Conservation (phyloP, 2,888 invertebrate genomes). For the Tachina fera region DNA sequence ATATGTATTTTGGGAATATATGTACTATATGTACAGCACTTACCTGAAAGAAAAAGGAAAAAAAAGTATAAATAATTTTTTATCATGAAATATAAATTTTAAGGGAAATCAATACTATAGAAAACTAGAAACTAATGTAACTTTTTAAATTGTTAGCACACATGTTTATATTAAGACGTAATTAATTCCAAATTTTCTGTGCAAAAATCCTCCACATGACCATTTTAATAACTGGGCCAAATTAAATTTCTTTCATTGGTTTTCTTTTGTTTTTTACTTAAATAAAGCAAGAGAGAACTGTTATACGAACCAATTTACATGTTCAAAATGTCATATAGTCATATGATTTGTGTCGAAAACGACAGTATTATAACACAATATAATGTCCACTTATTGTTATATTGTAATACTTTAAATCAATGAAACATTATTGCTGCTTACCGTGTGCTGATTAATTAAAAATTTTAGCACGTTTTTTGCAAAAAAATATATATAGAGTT, state of each 20-base stretch:
- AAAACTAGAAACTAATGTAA: too few relatives aligned
- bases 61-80: too few relatives aligned
- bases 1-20: too few relatives aligned
- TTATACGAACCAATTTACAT: constrained; percentile 80
- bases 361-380: constrained; percentile 68
- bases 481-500: neutral
- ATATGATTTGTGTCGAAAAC: constrained; percentile 78
- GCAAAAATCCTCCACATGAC: neutral
- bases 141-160: too few relatives aligned
- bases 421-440: neutral
- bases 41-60: too few relatives aligned
- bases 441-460: constrained; percentile 57
- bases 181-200: neutral
- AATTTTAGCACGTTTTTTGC: constrained; percentile 62
- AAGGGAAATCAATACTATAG: too few relatives aligned
- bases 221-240: neutral
- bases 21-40: too few relatives aligned
- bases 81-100: too few relatives aligned
- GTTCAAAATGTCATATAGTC: constrained; percentile 79
- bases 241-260: neutral
- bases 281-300: constrained; percentile 72
- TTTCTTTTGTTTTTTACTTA: neutral
- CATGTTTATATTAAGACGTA: too few relatives aligned
- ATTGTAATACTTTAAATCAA: constrained; percentile 44
- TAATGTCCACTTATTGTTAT: constrained; percentile 22